phyloP scores from a whole-genome alignment of 2,113 vertebrate species.

The human (Homo sapiens) region DNA sequence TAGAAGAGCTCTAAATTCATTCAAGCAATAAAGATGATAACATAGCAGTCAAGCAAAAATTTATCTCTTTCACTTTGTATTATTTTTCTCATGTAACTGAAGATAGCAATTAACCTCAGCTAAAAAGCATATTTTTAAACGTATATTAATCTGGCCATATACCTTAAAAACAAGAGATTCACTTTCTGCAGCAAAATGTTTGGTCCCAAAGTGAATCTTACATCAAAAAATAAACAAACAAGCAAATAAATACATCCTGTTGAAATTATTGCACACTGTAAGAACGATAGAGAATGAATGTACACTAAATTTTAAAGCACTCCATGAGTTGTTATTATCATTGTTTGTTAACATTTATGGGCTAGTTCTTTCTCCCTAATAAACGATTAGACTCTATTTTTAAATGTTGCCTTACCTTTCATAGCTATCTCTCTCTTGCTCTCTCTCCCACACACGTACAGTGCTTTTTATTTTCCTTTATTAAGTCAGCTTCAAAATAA shows the following conservation, averaged over 20 bases:
- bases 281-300: not conserved
- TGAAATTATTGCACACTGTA: not conserved
- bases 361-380: not conserved
- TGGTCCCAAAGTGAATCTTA: not conserved
- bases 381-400: not conserved
- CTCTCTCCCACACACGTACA: not conserved
- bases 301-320: not conserved
- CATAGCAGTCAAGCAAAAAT: not conserved
- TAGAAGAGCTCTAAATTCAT: not conserved
- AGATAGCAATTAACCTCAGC: not conserved
- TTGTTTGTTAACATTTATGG: constrained; percentile 21
- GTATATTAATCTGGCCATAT: not conserved
- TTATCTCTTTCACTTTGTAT: not conserved
- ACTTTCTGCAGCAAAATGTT: not conserved
- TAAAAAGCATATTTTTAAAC: not conserved
- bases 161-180: not conserved
- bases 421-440: not conserved
- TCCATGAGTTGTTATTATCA: not conserved
- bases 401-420: not conserved
- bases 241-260: not conserved
- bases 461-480: not conserved
- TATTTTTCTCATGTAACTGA: not conserved
- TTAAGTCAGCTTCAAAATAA: constrained; percentile 35
- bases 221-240: not conserved
- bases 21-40: not conserved